Percentiles rank a stretch among this genome's conserved stretches.
phyloP scores from a whole-genome alignment of 2,888 invertebrate species.

The Acrocyrtus sp. region DNA sequence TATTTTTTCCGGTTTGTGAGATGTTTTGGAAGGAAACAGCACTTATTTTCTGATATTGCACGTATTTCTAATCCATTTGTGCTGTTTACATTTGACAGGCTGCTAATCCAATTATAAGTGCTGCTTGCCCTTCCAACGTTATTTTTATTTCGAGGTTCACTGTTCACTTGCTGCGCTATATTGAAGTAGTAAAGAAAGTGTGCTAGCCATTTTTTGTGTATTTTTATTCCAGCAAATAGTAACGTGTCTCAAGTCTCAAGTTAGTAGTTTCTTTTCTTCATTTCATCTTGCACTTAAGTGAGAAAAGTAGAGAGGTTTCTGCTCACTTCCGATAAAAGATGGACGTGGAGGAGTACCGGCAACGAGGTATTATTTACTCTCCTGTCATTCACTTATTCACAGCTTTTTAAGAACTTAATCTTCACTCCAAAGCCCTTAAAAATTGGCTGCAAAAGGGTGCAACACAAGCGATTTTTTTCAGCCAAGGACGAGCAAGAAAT shows the following conservation, averaged over 20 bases:
- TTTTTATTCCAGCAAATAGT: too few relatives aligned
- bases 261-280: constrained; percentile 31
- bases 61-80: constrained; percentile 44
- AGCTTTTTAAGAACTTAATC: too few relatives aligned
- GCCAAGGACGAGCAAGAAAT: too few relatives aligned
- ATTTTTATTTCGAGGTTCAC: too few relatives aligned
- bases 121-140: too few relatives aligned
- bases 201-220: too few relatives aligned
- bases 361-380: constrained; percentile 64
- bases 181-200: too few relatives aligned
- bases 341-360: constrained; percentile 65
- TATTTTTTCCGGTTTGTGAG: neutral
- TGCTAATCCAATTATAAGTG: constrained; percentile 64
- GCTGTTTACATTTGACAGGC: constrained; percentile 63
- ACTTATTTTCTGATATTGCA: neutral
- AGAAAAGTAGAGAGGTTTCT: constrained; percentile 44
- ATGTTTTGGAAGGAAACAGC: too few relatives aligned
- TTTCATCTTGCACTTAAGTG: constrained; percentile 31
- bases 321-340: constrained; percentile 58
- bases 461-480: neutral
- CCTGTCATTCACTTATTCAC: constrained; percentile 35
- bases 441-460: too few relatives aligned
- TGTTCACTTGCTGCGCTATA: too few relatives aligned
- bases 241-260: too few relatives aligned
- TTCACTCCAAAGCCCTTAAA: too few relatives aligned